These are phyloP conservation scores for Buathra laborator DNA, from an alignment of 2,888 invertebrate species.

Conservation along the genomic window DNA sequence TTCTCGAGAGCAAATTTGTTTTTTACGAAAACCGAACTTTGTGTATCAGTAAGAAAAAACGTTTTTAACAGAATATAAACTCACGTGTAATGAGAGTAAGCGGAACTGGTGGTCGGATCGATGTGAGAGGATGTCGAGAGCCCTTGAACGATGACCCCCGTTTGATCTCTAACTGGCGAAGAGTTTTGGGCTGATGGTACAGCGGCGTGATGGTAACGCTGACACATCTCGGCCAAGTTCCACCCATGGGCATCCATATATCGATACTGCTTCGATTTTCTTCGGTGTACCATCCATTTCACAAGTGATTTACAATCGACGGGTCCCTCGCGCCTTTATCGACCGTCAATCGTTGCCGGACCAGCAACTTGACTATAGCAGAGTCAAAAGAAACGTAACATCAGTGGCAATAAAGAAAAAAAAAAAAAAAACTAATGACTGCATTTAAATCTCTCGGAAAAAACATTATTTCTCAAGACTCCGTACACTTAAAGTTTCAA, in stretches of 20 bases:
- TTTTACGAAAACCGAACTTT: too few species aligned
- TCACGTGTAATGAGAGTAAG: slow-evolving; percentile 85
- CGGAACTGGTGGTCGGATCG: slow-evolving; percentile 82
- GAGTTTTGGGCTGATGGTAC: slow-evolving; percentile 82
- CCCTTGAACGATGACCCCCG: slow-evolving; percentile 80
- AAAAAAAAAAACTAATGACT: neutral
- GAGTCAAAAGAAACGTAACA: neutral
- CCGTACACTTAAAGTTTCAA: too few species aligned
- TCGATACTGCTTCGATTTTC: slow-evolving; percentile 81
- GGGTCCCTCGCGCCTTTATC: slow-evolving; percentile 56
- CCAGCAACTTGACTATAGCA: slow-evolving; percentile 24
- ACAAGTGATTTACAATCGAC: slow-evolving; percentile 79
- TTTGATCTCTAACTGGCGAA: slow-evolving; percentile 83
- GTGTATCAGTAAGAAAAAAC: too few species aligned
- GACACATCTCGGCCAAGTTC: slow-evolving; percentile 85
- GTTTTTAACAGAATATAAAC: slow-evolving; percentile 61
- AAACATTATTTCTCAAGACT: too few species aligned
- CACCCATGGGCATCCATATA: slow-evolving; percentile 86
- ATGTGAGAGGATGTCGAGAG: slow-evolving; percentile 81
- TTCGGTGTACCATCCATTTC: slow-evolving; percentile 84
- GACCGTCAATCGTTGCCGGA: slow-evolving; percentile 3
- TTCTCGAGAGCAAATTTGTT: too few species aligned
- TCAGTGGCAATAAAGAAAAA: neutral
- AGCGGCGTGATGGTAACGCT: slow-evolving; percentile 85
- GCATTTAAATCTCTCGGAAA: too few species aligned